Percentiles rank a stretch among this genome's conserved stretches.
Conservation (phyloP, 1,140 invertebrate genomes). For the Trinorchestia longiramus region DNA sequence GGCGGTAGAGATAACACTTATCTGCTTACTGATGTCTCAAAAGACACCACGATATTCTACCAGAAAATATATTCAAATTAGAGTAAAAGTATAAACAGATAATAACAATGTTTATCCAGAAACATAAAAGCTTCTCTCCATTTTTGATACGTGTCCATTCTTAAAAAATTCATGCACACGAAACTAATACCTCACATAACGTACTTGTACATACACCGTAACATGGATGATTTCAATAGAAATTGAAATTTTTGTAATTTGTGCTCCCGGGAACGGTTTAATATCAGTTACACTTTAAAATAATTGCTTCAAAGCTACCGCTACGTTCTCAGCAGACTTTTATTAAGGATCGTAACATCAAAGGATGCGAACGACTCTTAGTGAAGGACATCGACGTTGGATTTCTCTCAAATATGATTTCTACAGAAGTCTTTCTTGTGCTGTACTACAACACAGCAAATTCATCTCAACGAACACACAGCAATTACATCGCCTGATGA, state of each 20-base stretch:
- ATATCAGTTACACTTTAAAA: neutral
- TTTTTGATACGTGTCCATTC: neutral
- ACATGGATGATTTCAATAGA: neutral
- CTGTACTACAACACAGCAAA: neutral
- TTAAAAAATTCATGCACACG: neutral
- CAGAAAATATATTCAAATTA: no score
- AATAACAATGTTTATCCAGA: no score
- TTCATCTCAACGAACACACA: neutral
- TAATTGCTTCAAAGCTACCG: neutral
- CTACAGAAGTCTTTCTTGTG: neutral
- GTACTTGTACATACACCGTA: neutral
- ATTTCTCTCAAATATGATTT: neutral
- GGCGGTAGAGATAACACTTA: neutral
- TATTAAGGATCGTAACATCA: neutral
- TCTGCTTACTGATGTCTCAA: neutral
- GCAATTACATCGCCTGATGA: neutral
- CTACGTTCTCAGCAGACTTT: neutral
- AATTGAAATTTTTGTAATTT: neutral
- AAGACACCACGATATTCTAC: no score
- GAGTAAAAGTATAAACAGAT: no score
- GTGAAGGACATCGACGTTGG: neutral
- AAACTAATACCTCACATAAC: neutral
- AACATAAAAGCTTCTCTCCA: no score
- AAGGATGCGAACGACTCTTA: neutral
- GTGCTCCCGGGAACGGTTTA: neutral